Percentiles rank a stretch among this genome's conserved stretches.
Evolutionary conservation across 1,140 invertebrate species (phyloP).

Genomic region (Neuroterus valhalla): DNA sequence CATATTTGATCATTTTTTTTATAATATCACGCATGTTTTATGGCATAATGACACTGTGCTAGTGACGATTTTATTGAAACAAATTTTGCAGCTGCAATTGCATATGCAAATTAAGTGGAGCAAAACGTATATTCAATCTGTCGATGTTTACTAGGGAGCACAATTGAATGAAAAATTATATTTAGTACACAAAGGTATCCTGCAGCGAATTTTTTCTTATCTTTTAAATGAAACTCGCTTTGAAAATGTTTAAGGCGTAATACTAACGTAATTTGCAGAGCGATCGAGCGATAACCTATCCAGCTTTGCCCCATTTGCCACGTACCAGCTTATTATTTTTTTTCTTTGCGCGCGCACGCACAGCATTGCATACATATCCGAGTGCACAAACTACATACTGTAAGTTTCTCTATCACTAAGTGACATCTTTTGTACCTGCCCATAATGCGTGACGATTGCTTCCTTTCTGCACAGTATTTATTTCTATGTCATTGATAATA

Average conservation of each 20-base stretch:
- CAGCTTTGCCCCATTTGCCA: slow-evolving; percentile 18
- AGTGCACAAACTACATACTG: slow-evolving; percentile 24
- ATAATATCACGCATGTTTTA: too few species aligned
- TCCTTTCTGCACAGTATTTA: slow-evolving; percentile 10
- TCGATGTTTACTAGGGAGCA: too few species aligned
- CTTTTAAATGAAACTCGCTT: slow-evolving; percentile 2
- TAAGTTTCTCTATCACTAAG: slow-evolving; percentile 22
- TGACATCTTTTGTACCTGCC: slow-evolving; percentile 28
- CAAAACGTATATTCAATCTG: too few species aligned
- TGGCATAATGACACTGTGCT: too few species aligned
- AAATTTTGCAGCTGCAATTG: too few species aligned
- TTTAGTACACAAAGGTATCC: neutral
- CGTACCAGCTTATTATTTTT: slow-evolving; percentile 29
- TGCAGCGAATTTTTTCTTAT: neutral
- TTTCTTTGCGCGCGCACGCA: slow-evolving; percentile 9
- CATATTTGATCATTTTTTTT: too few species aligned
- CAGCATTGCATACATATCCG: slow-evolving; percentile 3
- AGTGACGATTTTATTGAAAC: too few species aligned
- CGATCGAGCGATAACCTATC: slow-evolving; percentile 21
- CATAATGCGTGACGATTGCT: slow-evolving; percentile 20
- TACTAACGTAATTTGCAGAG: slow-evolving; percentile 16
- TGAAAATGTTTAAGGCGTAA: slow-evolving; percentile 19
- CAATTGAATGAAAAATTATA: neutral
- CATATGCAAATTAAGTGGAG: too few species aligned
- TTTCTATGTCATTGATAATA: slow-evolving; percentile 5